These are phyloP conservation scores for Heliconius charithonia DNA, from an alignment of 2,888 invertebrate species.

Conservation along the genomic window DNA sequence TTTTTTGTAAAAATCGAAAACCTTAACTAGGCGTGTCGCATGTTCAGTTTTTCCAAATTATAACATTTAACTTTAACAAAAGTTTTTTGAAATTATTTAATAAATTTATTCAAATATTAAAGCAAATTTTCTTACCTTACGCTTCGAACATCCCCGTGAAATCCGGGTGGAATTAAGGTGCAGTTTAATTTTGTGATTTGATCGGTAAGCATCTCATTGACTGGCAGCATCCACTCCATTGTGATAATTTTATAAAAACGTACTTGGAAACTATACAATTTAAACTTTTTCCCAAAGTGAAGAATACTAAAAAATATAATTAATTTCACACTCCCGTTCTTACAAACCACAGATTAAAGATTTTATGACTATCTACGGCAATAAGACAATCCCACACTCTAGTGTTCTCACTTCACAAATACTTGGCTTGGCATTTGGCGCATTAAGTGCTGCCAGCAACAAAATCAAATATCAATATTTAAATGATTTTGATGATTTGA, in stretches of 20 bases:
- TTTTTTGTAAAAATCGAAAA: background rate
- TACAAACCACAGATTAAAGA: constrained; percentile 13
- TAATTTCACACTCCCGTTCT: background rate
- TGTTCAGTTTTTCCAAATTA: background rate
- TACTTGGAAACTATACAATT: background rate
- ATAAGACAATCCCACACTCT: background rate
- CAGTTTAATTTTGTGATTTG: constrained; percentile 62
- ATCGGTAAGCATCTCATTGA: constrained; percentile 61
- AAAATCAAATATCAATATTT: background rate
- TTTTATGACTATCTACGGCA: background rate
- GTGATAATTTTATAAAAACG: constrained; percentile 18
- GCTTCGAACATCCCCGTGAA: constrained; percentile 58
- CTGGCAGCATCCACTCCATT: constrained; percentile 58
- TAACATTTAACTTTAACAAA: background rate
- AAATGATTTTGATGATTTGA: too few relatives aligned
- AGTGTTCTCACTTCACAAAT: background rate
- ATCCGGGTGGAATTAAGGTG: constrained; percentile 61
- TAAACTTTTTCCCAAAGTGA: background rate
- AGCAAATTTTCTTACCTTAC: constrained; percentile 55
- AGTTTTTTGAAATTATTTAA: background rate
- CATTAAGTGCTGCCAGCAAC: background rate
- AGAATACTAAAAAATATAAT: background rate
- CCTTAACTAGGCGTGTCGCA: constrained; percentile 44
- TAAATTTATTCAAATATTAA: background rate
- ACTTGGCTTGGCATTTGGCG: background rate